phyloP scores from a whole-genome alignment of 2,888 invertebrate species.

The Sesia bembeciformis region DNA sequence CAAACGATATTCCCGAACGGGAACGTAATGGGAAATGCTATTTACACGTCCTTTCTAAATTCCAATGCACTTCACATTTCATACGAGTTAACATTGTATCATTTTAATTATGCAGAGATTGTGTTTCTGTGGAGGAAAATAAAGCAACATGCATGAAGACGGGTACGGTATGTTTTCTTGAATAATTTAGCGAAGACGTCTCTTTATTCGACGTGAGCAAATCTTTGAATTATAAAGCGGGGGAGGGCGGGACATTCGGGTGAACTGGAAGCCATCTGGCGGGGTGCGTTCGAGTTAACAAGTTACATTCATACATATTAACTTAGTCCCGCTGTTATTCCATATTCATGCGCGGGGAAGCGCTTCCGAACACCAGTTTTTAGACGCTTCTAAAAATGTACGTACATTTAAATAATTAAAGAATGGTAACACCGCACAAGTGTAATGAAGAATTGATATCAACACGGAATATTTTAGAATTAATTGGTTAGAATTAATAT shows the following conservation, averaged over 20 bases:
- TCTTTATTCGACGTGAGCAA: conserved; percentile 56
- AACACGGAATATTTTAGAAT: no score
- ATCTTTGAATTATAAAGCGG: conserved; percentile 67
- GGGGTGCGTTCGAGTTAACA: conserved; percentile 43
- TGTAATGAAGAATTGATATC: no score
- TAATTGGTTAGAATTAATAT: no score
- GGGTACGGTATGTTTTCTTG: conserved; percentile 20
- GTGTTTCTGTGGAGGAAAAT: neutral
- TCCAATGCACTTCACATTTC: no score
- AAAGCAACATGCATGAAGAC: neutral
- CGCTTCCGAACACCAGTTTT: neutral
- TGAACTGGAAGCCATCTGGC: conserved; percentile 21
- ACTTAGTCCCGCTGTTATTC: conserved; percentile 42
- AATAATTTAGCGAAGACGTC: conserved; percentile 53
- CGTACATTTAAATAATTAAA: neutral
- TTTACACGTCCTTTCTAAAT: neutral
- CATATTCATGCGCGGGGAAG: conserved; percentile 43
- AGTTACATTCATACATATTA: conserved; percentile 68
- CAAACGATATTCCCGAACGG: conserved; percentile 2
- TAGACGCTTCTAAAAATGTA: neutral
- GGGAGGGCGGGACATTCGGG: conserved; percentile 19
- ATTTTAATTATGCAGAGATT: neutral
- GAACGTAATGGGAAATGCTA: neutral
- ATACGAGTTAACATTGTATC: no score
- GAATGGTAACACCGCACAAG: no score